These are phyloP conservation scores for Takifugu bimaculatus DNA, from an alignment of 2,113 vertebrate species.

Conservation along the genomic window DNA sequence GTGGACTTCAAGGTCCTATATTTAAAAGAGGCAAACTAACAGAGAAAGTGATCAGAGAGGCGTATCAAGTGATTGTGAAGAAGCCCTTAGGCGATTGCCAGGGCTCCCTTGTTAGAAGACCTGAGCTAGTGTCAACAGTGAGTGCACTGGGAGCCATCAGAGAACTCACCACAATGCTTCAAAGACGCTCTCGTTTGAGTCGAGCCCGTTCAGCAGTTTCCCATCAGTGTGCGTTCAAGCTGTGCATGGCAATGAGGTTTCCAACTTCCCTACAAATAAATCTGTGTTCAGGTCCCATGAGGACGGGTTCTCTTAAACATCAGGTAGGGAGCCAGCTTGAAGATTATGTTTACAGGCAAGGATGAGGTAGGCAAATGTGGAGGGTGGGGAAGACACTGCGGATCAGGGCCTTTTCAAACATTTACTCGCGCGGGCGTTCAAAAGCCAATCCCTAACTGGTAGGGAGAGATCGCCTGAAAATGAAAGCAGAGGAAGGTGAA, in stretches of 20 bases:
- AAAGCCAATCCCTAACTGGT: conserved; percentile 19
- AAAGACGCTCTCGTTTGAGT: conserved; percentile 62
- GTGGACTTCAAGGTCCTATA: conserved; percentile 66
- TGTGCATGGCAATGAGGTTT: conserved; percentile 35
- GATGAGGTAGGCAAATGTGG: conserved; percentile 46
- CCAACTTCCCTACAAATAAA: conserved; percentile 53
- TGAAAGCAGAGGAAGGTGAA: conserved; percentile 34
- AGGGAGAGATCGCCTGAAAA: conserved; percentile 1
- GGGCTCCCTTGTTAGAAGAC: conserved; percentile 70
- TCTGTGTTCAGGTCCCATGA: conserved; percentile 39
- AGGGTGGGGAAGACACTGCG: conserved; percentile 5
- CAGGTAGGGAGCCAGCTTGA: neutral
- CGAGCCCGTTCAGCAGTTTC: conserved; percentile 41
- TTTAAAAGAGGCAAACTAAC: conserved; percentile 44
- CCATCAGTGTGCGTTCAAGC: conserved; percentile 24
- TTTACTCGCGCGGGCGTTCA: conserved; percentile 43
- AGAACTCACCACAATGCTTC: conserved; percentile 65
- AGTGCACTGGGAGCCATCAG: conserved; percentile 58
- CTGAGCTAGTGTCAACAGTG: conserved; percentile 59
- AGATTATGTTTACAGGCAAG: conserved; percentile 67
- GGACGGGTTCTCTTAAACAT: conserved; percentile 43
- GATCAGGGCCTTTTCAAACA: conserved; percentile 50
- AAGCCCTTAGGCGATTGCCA: conserved; percentile 67
- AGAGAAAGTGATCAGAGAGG: conserved; percentile 70
- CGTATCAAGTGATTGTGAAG: conserved; percentile 67